Evolutionary conservation across 37 sponge, comb jelly and placozoan genomes (phyloP), one percentile per base, ranked within the genome.

Genomic region (Theonella swinhoei): DNA sequence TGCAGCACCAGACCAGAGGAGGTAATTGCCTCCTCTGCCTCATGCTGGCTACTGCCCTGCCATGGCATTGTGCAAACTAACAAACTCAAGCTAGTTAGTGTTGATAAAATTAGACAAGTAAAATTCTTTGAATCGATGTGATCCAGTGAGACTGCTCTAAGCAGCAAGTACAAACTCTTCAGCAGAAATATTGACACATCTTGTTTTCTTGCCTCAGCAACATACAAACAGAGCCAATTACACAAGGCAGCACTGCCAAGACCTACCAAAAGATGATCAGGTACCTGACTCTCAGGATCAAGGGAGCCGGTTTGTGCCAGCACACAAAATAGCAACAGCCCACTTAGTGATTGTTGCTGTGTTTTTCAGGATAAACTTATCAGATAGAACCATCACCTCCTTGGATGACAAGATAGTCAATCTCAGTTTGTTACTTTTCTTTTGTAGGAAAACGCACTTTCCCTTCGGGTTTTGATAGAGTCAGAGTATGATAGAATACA

Each of bases 131-230:
- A n/a, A n/a, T n/a, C n/a, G n/a, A 77, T 9, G 41, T 79, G 66
- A 35, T 62, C 19, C 20, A 64, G 67, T n/a, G 35, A 26, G 20
- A 66, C 79, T 38, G 79, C n/a, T n/a, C n/a, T 64, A 17, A 79
- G 41, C 40, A 79, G 67, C 68, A 66, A 26, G 38, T 65, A 63
- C 22, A 64, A 14, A 39, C 66, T 64, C 42, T 64, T 62, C 4
- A 67, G 79, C 24, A 62, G 39, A 64, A 59, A 79, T 39, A 29
- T 5, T 24, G 29, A 28, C 4, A 66, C 79, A 23, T 79, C 79
- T 20, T 62, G 42, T 38, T 64, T 79, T 24, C 79, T 64, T 39
- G 79, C 60, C 47, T 79, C 79, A 3, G 79, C 64, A 62, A 65
- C 79, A 35, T 37, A 79, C 79, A 62, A 1, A 64, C 28, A 30